phyloP scores from a whole-genome alignment of 1,140 invertebrate genomes.

The Leptopilina boulardi region DNA sequence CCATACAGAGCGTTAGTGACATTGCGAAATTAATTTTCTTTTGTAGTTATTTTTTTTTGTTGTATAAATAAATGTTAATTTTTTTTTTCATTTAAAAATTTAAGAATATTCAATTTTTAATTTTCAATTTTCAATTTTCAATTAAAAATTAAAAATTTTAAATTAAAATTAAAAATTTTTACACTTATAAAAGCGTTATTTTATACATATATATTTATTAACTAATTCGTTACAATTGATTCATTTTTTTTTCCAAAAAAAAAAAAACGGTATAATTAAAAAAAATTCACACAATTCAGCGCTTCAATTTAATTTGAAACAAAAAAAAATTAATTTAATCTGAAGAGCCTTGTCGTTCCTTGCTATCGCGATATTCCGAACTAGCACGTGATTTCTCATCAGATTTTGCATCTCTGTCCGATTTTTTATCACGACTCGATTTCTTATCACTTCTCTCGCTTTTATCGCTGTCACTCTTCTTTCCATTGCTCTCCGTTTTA shows the following conservation, averaged over 20 bases:
- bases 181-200: too few species aligned
- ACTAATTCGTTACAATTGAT: slow-evolving; percentile 32
- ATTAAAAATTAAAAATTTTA: too few species aligned
- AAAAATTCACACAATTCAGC: slow-evolving; percentile 26
- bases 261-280: slow-evolving; percentile 33
- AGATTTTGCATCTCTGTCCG: slow-evolving; percentile 65
- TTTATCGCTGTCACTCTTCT: slow-evolving; percentile 66
- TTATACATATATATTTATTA: slow-evolving; percentile 4
- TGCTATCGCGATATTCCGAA: slow-evolving; percentile 70
- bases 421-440: slow-evolving; percentile 65
- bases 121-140: too few species aligned
- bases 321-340: slow-evolving; percentile 54
- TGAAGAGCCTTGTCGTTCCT: slow-evolving; percentile 67
- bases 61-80: background rate
- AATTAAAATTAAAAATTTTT: too few species aligned
- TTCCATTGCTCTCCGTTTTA: slow-evolving; percentile 73
- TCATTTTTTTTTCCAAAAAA: background rate
- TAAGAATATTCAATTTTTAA: background rate
- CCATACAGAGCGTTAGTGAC: slow-evolving; percentile 83
- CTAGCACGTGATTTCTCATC: slow-evolving; percentile 63
- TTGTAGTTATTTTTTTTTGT: too few species aligned
- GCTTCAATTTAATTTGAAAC: slow-evolving; percentile 3
- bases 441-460: slow-evolving; percentile 69
- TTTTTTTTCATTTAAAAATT: background rate
- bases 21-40: slow-evolving; percentile 69